Base-by-base conservation (phyloP, 1,140 invertebrate genomes). In the Ectropis grisescens region DNA sequence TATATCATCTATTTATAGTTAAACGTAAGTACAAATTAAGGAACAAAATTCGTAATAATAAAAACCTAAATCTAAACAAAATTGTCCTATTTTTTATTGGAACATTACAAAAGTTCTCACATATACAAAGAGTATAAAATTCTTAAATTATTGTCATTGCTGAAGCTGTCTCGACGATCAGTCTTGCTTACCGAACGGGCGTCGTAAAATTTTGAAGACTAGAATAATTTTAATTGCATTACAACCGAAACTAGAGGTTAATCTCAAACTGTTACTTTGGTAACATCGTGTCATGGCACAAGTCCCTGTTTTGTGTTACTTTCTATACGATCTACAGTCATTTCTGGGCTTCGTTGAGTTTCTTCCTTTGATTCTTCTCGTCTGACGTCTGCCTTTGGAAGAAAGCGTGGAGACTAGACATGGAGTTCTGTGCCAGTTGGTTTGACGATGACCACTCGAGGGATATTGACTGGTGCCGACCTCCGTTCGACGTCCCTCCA, bases 401-500 rank as follows among this genome's bases (percentile, higher is more conserved):
- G 59, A 89, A 89, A 13, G 84, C 86, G 50, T 89, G 88, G n/a
- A 90, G 78, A 34, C 87, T 88, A 41, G 86, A 88, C 76, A 89
- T 89, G 10, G 88, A 88, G 37, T 72, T 82, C 26, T 82, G 76
- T 7, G 79, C 80, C 15, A 87, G 51, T 31, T 78, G 72, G 33
- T 86, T 85, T 1, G 71, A 75, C 13, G 85, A 80, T 1, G 80
- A 84, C 82, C 82, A 85, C 55, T 87, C 85, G 23, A 85, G 58
- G 0, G 85, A 86, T 47, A 87, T 72, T 0, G 85, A 86, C 34
- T 84, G 79, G 52, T 87, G 85, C 55, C 85, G 64, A 5, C 74
- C 71, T 6, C 64, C 58, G 19, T 61, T 78, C 1, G 76, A 72
- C 4, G 76, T 76, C 2, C 76, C 76, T 11, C 76, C 76, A 1